These are phyloP conservation scores for Drosophila sp. DNA, from an alignment of 1,140 invertebrate species.

Conservation along the genomic window DNA sequence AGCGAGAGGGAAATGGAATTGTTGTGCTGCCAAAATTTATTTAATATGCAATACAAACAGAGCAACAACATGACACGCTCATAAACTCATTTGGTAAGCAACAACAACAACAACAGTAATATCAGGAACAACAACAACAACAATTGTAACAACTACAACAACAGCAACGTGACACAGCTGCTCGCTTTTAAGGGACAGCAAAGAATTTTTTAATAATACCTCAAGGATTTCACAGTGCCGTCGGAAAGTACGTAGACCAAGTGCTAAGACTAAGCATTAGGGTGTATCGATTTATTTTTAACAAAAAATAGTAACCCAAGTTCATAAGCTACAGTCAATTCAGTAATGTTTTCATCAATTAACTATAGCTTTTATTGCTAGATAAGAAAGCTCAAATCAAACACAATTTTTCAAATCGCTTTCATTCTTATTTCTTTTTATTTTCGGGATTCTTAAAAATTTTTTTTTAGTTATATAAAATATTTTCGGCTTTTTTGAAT, in stretches of 20 bases:
- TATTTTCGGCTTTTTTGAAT: too few relatives aligned
- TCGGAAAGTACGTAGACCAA: background rate
- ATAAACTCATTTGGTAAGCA: constrained; percentile 73
- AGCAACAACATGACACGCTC: constrained; percentile 68
- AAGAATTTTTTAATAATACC: constrained; percentile 76
- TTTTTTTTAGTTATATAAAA: too few relatives aligned
- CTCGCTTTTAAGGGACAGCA: constrained; percentile 29
- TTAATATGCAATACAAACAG: constrained; percentile 81
- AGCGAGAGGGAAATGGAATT: constrained; percentile 32
- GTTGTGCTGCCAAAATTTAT: constrained; percentile 72
- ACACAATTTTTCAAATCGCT: too few relatives aligned
- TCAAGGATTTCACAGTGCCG: constrained; percentile 60
- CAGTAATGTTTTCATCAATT: too few relatives aligned
- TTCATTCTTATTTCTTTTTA: too few relatives aligned
- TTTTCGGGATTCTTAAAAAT: too few relatives aligned
- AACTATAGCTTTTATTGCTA: too few relatives aligned
- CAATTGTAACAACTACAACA: constrained; percentile 23
- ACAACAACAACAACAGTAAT: constrained; percentile 14
- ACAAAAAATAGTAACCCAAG: too few relatives aligned
- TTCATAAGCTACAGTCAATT: too few relatives aligned
- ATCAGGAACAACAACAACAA: constrained; percentile 29
- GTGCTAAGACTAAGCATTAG: constrained; percentile 23
- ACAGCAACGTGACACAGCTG: constrained; percentile 50
- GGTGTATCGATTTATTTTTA: too few relatives aligned
- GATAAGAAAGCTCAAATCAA: too few relatives aligned